A percentile compares a stretch with the other conserved stretches of the same genome.
phyloP scores from a whole-genome alignment of 2,797 vertebrate species.

The Acanthurus leucopareius region DNA sequence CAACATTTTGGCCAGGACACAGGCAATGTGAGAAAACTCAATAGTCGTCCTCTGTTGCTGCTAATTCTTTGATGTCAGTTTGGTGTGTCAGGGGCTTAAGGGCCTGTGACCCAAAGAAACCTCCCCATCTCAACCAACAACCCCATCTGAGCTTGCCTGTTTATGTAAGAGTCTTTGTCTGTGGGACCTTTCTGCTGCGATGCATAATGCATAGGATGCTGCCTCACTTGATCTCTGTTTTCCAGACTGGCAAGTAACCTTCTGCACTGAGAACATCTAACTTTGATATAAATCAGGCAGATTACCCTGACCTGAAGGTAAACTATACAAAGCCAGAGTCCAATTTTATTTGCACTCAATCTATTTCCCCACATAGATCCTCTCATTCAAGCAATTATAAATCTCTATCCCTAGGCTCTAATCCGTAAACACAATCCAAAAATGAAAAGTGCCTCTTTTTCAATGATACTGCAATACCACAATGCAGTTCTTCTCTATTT shows the following conservation, averaged over 20 bases:
- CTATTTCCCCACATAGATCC: constrained; percentile 12
- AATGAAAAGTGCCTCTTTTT: constrained; percentile 25
- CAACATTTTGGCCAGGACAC: no score
- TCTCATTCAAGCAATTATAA: constrained; percentile 39
- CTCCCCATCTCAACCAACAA: constrained; percentile 13
- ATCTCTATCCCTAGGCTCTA: constrained; percentile 6
- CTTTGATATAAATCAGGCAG: constrained; percentile 60
- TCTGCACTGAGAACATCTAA: constrained; percentile 40
- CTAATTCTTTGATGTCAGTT: no score
- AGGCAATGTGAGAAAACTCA: no score
- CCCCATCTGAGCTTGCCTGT: constrained; percentile 28
- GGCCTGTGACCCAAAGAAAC: constrained; percentile 20
- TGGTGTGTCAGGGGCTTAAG: background rate
- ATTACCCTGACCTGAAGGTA: constrained; percentile 58
- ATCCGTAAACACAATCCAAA: constrained; percentile 16
- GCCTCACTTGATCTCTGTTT: constrained; percentile 57
- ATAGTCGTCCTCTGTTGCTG: no score
- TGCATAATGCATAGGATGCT: constrained; percentile 60
- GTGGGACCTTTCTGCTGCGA: constrained; percentile 34
- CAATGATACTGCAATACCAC: constrained; percentile 10
- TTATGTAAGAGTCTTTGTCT: constrained; percentile 50
- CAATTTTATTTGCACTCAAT: constrained; percentile 7
- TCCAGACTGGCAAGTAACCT: constrained; percentile 50
- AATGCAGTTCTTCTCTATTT: background rate
- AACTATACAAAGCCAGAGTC: constrained; percentile 28